phyloP scores from a whole-genome alignment of 2,888 invertebrate genomes.

The Geophilus truncorum region DNA sequence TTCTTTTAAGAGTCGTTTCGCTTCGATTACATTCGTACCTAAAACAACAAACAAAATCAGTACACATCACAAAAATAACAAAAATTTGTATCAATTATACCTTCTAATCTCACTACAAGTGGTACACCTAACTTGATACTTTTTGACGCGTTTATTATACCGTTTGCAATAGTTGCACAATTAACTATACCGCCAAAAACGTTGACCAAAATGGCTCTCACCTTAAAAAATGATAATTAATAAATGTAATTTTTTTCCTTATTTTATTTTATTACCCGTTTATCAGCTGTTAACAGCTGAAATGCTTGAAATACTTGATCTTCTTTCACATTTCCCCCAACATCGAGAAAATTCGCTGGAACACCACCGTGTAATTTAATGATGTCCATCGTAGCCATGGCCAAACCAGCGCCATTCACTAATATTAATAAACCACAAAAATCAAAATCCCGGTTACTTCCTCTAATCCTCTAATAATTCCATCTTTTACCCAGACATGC shows the following conservation, averaged over 20 bases:
- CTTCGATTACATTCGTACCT: conserved; percentile 79
- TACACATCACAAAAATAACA: neutral
- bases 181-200: conserved; percentile 99
- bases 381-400: conserved; percentile 99
- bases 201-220: conserved; percentile 93
- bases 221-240: conserved; percentile 49
- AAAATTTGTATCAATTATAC: conserved; percentile 51
- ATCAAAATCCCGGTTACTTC: neutral
- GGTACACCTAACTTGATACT: conserved; percentile 75
- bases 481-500: conserved; percentile 65
- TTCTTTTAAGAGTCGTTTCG: conserved; percentile 71
- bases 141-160: conserved; percentile 83
- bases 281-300: conserved; percentile 72
- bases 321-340: conserved; percentile 93
- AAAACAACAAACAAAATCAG: conserved; percentile 37
- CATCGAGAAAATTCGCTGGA: conserved; percentile 97
- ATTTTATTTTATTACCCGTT: conserved; percentile 47
- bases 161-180: conserved; percentile 93
- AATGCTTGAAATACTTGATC: conserved; percentile 91
- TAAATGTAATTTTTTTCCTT: neutral
- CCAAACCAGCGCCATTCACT: conserved; percentile 98
- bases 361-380: conserved; percentile 92
- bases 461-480: neutral
- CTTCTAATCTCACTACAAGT: conserved; percentile 89
- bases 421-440: conserved; percentile 41